Percentiles rank a stretch among this genome's conserved stretches.
phyloP scores from a whole-genome alignment of 2,888 invertebrate genomes.

The Tenthredo distinguenda region DNA sequence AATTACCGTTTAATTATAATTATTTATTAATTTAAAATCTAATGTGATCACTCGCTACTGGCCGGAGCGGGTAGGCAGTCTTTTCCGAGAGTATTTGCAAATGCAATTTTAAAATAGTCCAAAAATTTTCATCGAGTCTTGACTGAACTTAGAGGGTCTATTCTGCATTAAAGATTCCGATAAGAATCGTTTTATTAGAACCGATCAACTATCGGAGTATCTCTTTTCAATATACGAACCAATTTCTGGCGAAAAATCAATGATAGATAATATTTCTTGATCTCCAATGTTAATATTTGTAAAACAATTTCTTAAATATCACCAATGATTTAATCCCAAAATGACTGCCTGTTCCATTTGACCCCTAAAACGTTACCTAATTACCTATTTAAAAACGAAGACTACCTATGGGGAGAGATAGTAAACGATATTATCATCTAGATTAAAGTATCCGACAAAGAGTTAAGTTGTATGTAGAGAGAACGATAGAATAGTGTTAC shows the following conservation, averaged over 20 bases:
- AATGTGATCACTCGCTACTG: constrained; percentile 59
- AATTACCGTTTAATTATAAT: constrained; percentile 64
- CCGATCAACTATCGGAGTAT: background rate
- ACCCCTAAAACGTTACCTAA: constrained; percentile 22
- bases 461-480: constrained; percentile 39
- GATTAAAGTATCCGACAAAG: constrained; percentile 33
- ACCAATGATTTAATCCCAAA: constrained; percentile 20
- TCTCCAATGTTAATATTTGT: background rate
- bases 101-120: constrained; percentile 7
- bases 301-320: background rate
- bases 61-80: constrained; percentile 62
- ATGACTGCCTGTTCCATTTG: constrained; percentile 45
- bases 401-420: constrained; percentile 1
- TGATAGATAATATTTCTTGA: background rate
- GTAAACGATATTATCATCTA: constrained; percentile 8
- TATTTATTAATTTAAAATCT: constrained; percentile 51
- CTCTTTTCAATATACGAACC: background rate
- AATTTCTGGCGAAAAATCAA: background rate
- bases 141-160: background rate
- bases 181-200: background rate
- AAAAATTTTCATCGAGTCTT: background rate
- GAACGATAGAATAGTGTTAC: background rate
- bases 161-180: background rate
- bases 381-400: background rate
- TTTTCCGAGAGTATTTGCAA: constrained; percentile 44